Evolutionary conservation across 35 echinoderm and acorn worm genomes (phyloP).

Genomic region (Anneissia japonica): DNA sequence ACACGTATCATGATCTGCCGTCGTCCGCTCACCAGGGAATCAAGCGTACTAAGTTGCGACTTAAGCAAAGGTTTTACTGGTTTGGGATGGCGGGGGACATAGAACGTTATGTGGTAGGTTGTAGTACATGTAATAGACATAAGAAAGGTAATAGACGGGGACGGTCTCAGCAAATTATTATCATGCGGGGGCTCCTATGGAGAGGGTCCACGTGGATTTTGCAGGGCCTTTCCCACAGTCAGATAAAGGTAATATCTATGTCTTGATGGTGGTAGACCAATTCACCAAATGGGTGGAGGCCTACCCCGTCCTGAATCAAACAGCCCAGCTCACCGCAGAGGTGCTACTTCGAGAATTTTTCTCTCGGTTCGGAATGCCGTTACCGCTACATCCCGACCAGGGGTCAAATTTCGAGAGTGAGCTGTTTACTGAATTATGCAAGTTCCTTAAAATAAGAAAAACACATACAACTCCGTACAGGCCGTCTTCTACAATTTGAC

Average conservation of each 20-base stretch:
- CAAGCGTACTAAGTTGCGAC: not conserved
- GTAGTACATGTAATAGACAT: too few relatives aligned
- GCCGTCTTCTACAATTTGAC: too few relatives aligned
- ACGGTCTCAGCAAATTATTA: not conserved
- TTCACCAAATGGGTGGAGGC: constrained; percentile 3
- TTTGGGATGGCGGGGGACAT: constrained; percentile 13
- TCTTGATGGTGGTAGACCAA: constrained; percentile 1
- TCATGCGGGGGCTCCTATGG: constrained; percentile 39
- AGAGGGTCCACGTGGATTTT: constrained; percentile 30
- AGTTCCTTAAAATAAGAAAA: not conserved
- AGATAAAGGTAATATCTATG: not conserved
- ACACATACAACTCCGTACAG: constrained; percentile 13
- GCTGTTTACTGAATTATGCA: not conserved
- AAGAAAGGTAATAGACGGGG: not conserved
- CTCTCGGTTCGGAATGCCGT: constrained; percentile 31
- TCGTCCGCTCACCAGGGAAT: not conserved
- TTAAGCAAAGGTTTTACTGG: constrained; percentile 32
- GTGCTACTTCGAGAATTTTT: constrained; percentile 23
- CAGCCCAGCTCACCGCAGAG: constrained; percentile 7
- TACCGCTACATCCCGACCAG: constrained; percentile 29
- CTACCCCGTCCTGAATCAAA: not conserved
- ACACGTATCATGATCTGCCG: not conserved
- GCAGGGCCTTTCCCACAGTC: not conserved
- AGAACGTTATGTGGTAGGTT: too few relatives aligned
- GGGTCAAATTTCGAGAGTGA: constrained; percentile 48